A percentile compares a stretch with the other conserved stretches of the same genome.
Conservation (phyloP, 2,113 vertebrate species). For the Grus americana region DNA sequence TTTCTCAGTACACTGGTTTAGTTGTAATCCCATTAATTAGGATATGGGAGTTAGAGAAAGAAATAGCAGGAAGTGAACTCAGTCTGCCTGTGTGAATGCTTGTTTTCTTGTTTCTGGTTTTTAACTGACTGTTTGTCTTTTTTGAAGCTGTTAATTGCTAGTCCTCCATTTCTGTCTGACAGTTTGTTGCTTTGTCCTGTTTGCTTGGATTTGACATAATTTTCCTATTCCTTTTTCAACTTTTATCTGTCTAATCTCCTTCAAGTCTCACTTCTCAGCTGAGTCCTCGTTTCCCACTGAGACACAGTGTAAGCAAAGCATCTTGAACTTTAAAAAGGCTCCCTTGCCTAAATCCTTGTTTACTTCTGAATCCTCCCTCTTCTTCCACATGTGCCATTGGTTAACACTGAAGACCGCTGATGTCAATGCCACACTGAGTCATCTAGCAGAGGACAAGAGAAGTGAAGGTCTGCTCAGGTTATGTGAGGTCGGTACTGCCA, state of each 20-base stretch:
- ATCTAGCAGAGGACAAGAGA: neutral
- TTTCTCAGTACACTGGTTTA: neutral
- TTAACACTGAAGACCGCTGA: neutral
- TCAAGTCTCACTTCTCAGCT: neutral
- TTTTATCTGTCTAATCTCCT: neutral
- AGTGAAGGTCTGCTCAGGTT: conserved; percentile 1
- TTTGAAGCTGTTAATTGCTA: neutral
- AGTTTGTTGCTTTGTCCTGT: neutral
- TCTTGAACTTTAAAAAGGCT: conserved; percentile 35
- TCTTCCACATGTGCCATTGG: neutral
- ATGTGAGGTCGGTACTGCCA: neutral
- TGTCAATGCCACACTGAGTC: conserved; percentile 27
- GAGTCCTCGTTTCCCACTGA: neutral
- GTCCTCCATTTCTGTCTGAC: neutral
- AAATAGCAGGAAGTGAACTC: neutral
- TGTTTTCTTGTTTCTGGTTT: neutral
- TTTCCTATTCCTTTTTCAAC: neutral
- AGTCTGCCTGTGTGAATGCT: neutral
- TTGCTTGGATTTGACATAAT: neutral
- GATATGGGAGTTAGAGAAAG: neutral
- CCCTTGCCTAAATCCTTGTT: conserved; percentile 23
- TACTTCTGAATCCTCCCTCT: conserved; percentile 52
- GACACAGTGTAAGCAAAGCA: neutral
- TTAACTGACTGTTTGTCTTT: neutral
- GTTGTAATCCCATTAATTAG: neutral